Evolutionary conservation across 2,113 vertebrate species (phyloP).

Genomic region (Aegotheles bennettii): DNA sequence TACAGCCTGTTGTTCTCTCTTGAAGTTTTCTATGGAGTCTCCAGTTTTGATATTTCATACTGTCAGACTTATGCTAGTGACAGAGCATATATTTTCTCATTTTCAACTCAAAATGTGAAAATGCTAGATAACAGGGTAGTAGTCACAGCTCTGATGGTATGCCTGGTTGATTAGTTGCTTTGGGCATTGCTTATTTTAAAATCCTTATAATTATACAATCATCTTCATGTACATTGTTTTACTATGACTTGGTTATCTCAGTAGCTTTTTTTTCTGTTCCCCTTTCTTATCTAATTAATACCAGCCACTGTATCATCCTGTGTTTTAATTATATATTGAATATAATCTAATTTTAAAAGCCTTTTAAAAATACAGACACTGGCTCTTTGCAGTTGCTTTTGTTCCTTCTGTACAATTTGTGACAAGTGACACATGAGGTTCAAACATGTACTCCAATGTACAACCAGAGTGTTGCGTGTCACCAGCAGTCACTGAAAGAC

Average conservation of each 20-base stretch:
- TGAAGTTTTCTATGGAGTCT: neutral
- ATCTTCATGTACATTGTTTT: neutral
- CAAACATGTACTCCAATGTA: neutral
- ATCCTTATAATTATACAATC: neutral
- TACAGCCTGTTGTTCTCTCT: neutral
- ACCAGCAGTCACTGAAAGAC: neutral
- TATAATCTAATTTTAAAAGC: neutral
- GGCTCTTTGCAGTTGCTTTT: neutral
- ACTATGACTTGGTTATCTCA: neutral
- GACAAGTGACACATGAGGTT: neutral
- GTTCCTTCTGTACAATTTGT: neutral
- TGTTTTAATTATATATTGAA: neutral
- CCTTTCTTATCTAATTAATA: neutral
- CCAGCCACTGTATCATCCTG: neutral
- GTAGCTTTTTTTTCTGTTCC: neutral
- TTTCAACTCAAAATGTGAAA: conserved; percentile 15
- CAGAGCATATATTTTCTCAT: neutral
- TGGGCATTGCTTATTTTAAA: neutral
- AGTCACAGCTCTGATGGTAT: neutral
- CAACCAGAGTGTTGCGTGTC: neutral
- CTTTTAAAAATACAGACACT: neutral
- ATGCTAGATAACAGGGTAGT: neutral
- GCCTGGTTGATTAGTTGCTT: neutral
- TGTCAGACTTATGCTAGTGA: neutral
- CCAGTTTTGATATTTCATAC: neutral